Percentiles rank a stretch among this genome's conserved stretches.
These are phyloP conservation scores for Poecilus cupreus DNA, from an alignment of 2,888 invertebrate species.

Conservation along the genomic window DNA sequence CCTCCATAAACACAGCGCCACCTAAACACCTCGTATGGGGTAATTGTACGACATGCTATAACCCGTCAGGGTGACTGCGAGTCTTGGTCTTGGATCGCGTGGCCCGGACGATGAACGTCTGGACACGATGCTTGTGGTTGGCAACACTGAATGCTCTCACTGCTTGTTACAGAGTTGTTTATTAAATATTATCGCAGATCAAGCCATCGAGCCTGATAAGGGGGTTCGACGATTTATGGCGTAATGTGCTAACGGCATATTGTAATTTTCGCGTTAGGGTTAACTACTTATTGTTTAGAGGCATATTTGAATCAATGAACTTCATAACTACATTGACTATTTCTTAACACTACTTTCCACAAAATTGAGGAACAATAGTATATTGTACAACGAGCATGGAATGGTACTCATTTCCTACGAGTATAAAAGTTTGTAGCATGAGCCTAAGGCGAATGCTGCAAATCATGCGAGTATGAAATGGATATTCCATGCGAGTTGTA, in stretches of 20 bases:
- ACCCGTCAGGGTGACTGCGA: not conserved
- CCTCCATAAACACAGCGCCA: slow-evolving; percentile 48
- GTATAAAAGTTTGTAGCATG: no score
- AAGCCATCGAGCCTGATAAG: not conserved
- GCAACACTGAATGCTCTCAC: not conserved
- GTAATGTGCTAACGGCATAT: not conserved
- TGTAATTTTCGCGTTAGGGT: not conserved
- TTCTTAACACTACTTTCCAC: no score
- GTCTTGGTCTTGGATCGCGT: slow-evolving; percentile 29
- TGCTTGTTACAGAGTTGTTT: slow-evolving; percentile 13
- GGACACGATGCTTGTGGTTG: not conserved
- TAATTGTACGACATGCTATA: slow-evolving; percentile 58
- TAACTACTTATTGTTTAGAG: not conserved
- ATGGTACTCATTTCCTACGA: no score
- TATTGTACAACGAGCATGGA: no score
- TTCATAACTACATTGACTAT: not conserved
- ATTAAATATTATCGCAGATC: slow-evolving; percentile 20
- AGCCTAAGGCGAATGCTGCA: no score
- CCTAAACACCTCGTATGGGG: slow-evolving; percentile 57
- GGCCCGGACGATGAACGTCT: slow-evolving; percentile 25
- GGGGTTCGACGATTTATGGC: not conserved
- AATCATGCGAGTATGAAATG: no score
- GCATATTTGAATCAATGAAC: not conserved
- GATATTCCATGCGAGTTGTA: no score
- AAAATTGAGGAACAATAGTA: no score